Percentiles rank a stretch among this genome's conserved stretches.
Evolutionary conservation across 2,797 vertebrate genomes (phyloP).

Genomic region (Malacoctenus gilli): DNA sequence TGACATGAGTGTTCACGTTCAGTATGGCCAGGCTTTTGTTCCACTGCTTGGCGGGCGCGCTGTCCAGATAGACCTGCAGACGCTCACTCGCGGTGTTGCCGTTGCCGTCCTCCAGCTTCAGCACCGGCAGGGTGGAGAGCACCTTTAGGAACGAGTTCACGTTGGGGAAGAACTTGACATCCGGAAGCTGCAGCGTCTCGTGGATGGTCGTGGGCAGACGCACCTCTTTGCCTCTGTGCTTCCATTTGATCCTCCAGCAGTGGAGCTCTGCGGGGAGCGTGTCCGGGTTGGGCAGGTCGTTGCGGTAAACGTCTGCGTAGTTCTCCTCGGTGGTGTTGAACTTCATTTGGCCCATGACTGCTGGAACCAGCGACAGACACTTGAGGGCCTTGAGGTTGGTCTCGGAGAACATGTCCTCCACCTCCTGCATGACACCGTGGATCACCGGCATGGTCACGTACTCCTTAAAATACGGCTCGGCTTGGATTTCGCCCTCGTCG

Average conservation of each 20-base stretch:
- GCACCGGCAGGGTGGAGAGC: constrained; percentile 88
- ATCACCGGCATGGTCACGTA: constrained; percentile 88
- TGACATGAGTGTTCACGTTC: constrained; percentile 90
- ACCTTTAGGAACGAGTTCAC: constrained; percentile 93
- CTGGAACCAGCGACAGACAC: constrained; percentile 93
- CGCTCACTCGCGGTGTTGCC: constrained; percentile 81
- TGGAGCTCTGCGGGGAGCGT: constrained; percentile 94
- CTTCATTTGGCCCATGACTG: constrained; percentile 96
- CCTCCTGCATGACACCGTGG: constrained; percentile 90
- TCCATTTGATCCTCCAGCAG: constrained; percentile 99
- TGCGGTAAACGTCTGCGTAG: constrained; percentile 89
- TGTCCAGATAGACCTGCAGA: constrained; percentile 85
- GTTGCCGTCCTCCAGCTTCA: constrained; percentile 85
- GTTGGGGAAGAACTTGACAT: constrained; percentile 98
- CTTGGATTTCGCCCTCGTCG: constrained; percentile 81
- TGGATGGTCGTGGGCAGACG: constrained; percentile 92
- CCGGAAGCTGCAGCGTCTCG: constrained; percentile 92
- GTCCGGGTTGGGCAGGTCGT: constrained; percentile 92
- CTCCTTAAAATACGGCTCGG: constrained; percentile 93
- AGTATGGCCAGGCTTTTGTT: constrained; percentile 89
- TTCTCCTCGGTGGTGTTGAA: constrained; percentile 95
- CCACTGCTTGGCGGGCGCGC: constrained; percentile 83
- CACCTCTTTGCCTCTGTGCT: constrained; percentile 96
- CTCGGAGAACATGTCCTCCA: constrained; percentile 95
- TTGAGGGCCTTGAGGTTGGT: constrained; percentile 92